Conservation (phyloP, 2,797 vertebrate genomes). For the Sebastes hopkinsi region DNA sequence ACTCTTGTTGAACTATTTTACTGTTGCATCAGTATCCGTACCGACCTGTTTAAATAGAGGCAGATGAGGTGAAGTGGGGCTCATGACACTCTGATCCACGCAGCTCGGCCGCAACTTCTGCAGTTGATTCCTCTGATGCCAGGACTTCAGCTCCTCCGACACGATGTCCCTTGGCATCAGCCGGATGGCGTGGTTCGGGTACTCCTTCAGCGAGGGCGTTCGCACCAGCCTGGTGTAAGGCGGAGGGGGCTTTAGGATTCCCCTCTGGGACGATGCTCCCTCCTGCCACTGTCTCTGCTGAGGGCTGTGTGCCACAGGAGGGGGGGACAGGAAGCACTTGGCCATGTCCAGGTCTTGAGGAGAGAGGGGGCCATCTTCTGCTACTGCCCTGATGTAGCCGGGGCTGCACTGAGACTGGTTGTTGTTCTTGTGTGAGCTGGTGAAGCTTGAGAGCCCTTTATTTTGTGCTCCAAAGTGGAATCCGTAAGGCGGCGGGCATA, state of each 20-base stretch:
- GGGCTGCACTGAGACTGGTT: constrained; percentile 40
- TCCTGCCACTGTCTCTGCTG: constrained; percentile 67
- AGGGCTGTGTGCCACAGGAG: constrained; percentile 23
- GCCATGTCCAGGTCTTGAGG: constrained; percentile 51
- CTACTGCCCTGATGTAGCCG: not conserved
- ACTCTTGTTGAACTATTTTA: not conserved
- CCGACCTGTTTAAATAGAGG: constrained; percentile 78
- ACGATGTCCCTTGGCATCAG: constrained; percentile 84
- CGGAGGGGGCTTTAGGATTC: constrained; percentile 76
- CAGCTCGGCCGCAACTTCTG: constrained; percentile 71
- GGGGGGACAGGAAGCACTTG: constrained; percentile 56
- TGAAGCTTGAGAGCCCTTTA: constrained; percentile 40
- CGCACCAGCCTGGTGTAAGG: constrained; percentile 85
- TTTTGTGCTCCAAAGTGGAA: constrained; percentile 73
- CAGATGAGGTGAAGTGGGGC: constrained; percentile 71
- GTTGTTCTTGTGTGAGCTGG: constrained; percentile 49
- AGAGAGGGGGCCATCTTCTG: constrained; percentile 40
- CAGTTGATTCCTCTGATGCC: constrained; percentile 87
- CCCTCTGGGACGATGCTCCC: constrained; percentile 57
- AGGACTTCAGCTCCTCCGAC: constrained; percentile 88
- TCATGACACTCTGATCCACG: constrained; percentile 75
- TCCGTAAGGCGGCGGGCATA: constrained; percentile 82
- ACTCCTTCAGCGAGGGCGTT: constrained; percentile 88
- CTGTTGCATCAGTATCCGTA: not conserved
- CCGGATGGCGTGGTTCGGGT: constrained; percentile 73